Percentiles rank a stretch among this genome's conserved stretches.
Conservation (phyloP, 2,113 vertebrate genomes). For the Struthidea cinerea region DNA sequence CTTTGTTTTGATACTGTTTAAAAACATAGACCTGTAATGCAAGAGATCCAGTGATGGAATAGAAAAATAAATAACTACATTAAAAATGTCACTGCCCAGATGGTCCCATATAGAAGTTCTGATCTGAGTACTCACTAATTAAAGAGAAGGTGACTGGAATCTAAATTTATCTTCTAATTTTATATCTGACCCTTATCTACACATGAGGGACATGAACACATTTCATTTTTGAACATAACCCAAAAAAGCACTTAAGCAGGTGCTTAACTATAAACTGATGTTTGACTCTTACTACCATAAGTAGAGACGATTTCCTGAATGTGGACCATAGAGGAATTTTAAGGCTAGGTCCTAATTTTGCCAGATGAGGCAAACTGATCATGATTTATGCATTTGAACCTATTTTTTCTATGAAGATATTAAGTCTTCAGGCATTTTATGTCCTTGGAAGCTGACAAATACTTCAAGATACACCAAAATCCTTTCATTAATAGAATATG, state of each 20-base stretch:
- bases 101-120: conserved; percentile 36
- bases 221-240: conserved; percentile 48
- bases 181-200: conserved; percentile 26
- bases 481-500: neutral
- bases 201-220: neutral
- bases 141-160: conserved; percentile 39
- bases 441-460: neutral
- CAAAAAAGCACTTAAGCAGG: conserved; percentile 55
- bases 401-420: neutral
- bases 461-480: neutral
- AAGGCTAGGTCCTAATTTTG: neutral
- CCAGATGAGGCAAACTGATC: neutral
- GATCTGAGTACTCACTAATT: conserved; percentile 19
- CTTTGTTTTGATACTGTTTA: conserved; percentile 55
- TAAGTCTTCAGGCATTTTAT: neutral
- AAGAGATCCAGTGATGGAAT: conserved; percentile 1
- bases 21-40: conserved; percentile 38
- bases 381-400: neutral
- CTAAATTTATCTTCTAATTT: conserved; percentile 43
- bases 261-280: conserved; percentile 42
- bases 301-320: conserved; percentile 33
- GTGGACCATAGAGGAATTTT: neutral
- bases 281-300: conserved; percentile 10
- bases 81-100: conserved; percentile 38
- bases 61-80: conserved; percentile 46